Conservation (phyloP, 1,140 invertebrate species). For the Akabosia matsudoensis region DNA sequence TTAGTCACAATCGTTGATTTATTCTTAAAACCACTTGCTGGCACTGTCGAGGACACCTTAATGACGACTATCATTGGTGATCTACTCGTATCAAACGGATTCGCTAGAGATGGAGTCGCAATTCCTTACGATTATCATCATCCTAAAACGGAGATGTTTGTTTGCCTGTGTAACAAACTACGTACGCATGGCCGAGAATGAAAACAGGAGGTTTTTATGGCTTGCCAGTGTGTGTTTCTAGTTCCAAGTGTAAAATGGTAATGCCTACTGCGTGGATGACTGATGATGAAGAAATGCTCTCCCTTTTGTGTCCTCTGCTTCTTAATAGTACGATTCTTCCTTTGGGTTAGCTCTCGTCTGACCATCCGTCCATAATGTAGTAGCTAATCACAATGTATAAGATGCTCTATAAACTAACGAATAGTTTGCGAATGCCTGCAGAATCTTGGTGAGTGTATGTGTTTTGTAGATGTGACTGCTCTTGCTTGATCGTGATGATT, state of each 20-base stretch:
- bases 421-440: background rate
- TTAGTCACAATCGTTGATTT: too few relatives aligned
- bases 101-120: too few relatives aligned
- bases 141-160: background rate
- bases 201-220: too few relatives aligned
- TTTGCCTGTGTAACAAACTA: background rate
- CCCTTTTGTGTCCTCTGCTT: background rate
- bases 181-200: too few relatives aligned
- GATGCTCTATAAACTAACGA: background rate
- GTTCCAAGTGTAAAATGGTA: background rate
- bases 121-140: background rate
- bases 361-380: too few relatives aligned
- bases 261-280: slow-evolving; percentile 1
- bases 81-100: too few relatives aligned
- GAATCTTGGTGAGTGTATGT: background rate
- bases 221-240: background rate
- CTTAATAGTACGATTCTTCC: background rate
- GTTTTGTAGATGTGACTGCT: background rate
- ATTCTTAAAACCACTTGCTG: too few relatives aligned
- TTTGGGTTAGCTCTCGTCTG: background rate
- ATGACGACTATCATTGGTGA: too few relatives aligned
- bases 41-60: too few relatives aligned
- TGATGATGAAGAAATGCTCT: background rate
- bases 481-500: too few relatives aligned
- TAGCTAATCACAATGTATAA: too few relatives aligned